A percentile compares a stretch with the other conserved stretches of the same genome.
Evolutionary conservation across 2,888 invertebrate genomes (phyloP).

Genomic region (Pycnomerus fuliginosus): DNA sequence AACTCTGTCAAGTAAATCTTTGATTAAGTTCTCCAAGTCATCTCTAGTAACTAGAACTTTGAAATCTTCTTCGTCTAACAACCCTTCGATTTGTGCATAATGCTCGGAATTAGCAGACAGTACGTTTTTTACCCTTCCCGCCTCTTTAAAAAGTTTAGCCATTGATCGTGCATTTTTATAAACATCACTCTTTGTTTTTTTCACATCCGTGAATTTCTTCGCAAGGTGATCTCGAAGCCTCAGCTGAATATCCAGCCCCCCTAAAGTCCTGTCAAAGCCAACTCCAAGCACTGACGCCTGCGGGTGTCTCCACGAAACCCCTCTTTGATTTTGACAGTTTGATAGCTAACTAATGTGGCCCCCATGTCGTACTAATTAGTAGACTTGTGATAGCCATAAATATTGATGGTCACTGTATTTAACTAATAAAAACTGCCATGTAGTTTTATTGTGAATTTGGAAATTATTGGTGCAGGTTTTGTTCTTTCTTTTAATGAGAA

Average conservation of each 20-base stretch:
- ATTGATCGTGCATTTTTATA: slow-evolving; percentile 81
- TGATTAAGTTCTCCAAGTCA: slow-evolving; percentile 79
- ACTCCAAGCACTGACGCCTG: slow-evolving; percentile 89
- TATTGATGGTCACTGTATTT: slow-evolving; percentile 21
- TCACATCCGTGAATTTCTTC: slow-evolving; percentile 80
- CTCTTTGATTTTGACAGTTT: slow-evolving; percentile 90
- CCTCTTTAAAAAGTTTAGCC: slow-evolving; percentile 96
- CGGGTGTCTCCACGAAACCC: too few relatives aligned
- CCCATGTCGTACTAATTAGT: slow-evolving; percentile 99
- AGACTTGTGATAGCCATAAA: slow-evolving; percentile 31
- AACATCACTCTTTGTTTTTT: slow-evolving; percentile 81
- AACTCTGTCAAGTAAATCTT: slow-evolving; percentile 76
- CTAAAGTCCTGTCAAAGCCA: slow-evolving; percentile 88
- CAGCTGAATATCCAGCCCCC: slow-evolving; percentile 91
- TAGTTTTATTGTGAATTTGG: slow-evolving; percentile 26
- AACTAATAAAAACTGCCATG: slow-evolving; percentile 35
- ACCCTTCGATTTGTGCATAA: slow-evolving; percentile 92
- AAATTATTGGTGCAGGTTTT: too few relatives aligned
- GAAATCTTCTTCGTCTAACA: slow-evolving; percentile 94
- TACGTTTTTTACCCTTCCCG: slow-evolving; percentile 92
- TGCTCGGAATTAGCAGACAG: slow-evolving; percentile 94
- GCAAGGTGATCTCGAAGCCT: slow-evolving; percentile 88
- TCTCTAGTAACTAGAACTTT: slow-evolving; percentile 74
- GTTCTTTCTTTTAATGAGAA: too few relatives aligned
- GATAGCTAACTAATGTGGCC: slow-evolving; percentile 88